Evolutionary conservation across 2,797 vertebrate species (phyloP).

Genomic region (Hybognathus amarus): DNA sequence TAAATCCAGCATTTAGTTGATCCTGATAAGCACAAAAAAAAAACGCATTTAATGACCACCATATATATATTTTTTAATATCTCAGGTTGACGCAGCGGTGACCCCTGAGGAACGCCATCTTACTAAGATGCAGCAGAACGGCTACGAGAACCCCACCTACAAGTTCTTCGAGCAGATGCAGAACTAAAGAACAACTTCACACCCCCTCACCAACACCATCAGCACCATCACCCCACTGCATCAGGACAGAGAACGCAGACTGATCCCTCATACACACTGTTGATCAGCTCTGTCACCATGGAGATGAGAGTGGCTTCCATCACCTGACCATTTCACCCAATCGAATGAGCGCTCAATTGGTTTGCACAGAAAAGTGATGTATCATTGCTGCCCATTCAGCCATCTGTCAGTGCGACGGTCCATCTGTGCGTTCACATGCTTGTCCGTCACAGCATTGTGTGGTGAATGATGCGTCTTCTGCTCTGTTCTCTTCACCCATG

Average conservation of each 20-base stretch:
- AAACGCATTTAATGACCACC: background rate
- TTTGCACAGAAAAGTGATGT: conserved; percentile 59
- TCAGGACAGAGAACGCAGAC: conserved; percentile 46
- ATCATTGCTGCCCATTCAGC: conserved; percentile 53
- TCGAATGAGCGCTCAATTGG: conserved; percentile 55
- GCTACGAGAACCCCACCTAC: conserved; percentile 98
- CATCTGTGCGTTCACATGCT: conserved; percentile 41
- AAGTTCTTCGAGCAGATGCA: conserved; percentile 99
- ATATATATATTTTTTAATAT: background rate
- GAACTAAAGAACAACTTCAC: conserved; percentile 80
- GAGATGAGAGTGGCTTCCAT: conserved; percentile 66
- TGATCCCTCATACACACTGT: conserved; percentile 39
- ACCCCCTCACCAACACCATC: background rate
- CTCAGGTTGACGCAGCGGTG: conserved; percentile 94
- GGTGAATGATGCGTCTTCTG: conserved; percentile 11
- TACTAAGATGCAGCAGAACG: conserved; percentile 98
- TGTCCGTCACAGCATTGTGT: conserved; percentile 47
- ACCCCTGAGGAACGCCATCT: conserved; percentile 98
- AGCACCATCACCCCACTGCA: conserved; percentile 32
- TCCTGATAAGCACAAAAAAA: background rate
- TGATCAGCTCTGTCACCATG: conserved; percentile 50
- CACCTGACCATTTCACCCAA: conserved; percentile 70
- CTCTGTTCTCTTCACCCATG: background rate
- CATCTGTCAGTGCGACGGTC: conserved; percentile 52
- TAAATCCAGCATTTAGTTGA: background rate